A percentile compares a stretch with the other conserved stretches of the same genome.
These are phyloP conservation scores for Chrysopilus asiliformis DNA, from an alignment of 2,888 invertebrate species.

Conservation along the genomic window DNA sequence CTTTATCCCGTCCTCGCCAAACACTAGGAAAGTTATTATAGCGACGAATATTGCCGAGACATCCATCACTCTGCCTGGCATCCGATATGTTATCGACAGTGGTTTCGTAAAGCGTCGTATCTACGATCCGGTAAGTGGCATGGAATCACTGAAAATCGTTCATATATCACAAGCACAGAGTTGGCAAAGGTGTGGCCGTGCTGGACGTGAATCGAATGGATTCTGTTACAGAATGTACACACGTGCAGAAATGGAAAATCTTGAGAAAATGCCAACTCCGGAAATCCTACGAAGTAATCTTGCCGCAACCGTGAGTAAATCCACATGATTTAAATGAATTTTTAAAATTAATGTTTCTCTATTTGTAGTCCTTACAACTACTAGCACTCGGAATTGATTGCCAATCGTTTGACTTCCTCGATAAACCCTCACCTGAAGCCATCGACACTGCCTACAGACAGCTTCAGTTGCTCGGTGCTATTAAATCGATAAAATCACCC, in stretches of 20 bases:
- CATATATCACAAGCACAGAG: slow-evolving; percentile 83
- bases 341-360: slow-evolving; percentile 27
- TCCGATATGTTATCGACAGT: slow-evolving; percentile 81
- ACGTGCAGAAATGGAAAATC: slow-evolving; percentile 54
- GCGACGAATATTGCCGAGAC: slow-evolving; percentile 98
- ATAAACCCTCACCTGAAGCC: slow-evolving; percentile 65
- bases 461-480: slow-evolving; percentile 55
- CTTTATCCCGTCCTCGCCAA: slow-evolving; percentile 58
- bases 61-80: slow-evolving; percentile 87
- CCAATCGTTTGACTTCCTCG: slow-evolving; percentile 77
- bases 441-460: slow-evolving; percentile 49
- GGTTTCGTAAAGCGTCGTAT: slow-evolving; percentile 85
- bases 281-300: slow-evolving; percentile 70
- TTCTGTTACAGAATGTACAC: slow-evolving; percentile 81
- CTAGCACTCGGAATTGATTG: slow-evolving; percentile 74
- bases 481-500: slow-evolving; percentile 43
- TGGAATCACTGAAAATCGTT: slow-evolving; percentile 70
- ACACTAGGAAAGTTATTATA: slow-evolving; percentile 78
- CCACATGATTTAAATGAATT: background rate
- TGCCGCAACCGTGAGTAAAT: slow-evolving; percentile 24
- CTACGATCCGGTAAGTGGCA: slow-evolving; percentile 66
- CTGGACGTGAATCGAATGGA: slow-evolving; percentile 77
- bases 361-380: slow-evolving; percentile 66
- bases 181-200: slow-evolving; percentile 85
- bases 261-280: slow-evolving; percentile 62